Percentiles rank a stretch among this genome's conserved stretches.
phyloP scores from a whole-genome alignment of 2,888 invertebrate genomes.

The Cancer borealis region DNA sequence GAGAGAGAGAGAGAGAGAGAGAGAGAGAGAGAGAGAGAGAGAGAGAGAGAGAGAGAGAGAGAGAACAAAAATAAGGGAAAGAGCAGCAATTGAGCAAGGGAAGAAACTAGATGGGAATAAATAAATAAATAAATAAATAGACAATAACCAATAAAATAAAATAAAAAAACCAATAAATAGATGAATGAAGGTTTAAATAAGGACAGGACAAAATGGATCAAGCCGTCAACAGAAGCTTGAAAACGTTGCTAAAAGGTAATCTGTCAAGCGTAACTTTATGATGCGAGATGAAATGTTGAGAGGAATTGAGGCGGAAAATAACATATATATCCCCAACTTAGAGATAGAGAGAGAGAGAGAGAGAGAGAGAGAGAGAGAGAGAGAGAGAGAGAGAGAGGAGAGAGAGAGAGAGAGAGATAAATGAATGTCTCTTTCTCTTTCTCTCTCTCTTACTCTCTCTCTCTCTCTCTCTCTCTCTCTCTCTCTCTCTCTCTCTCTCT shows the following conservation, averaged over 20 bases:
- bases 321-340: not conserved
- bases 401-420: not conserved
- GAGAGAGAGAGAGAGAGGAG: not conserved
- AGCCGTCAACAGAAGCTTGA: not conserved
- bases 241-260: not conserved
- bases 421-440: too few species aligned
- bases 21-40: not conserved
- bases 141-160: not conserved
- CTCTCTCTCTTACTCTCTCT: too few species aligned
- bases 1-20: conserved; percentile 20
- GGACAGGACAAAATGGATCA: not conserved
- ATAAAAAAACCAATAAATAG: not conserved
- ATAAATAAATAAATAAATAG: not conserved
- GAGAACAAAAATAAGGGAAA: not conserved
- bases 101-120: not conserved
- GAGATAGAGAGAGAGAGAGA: not conserved
- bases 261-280: not conserved
- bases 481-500: too few species aligned
- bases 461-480: too few species aligned
- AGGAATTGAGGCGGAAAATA: not conserved
- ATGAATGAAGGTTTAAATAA: not conserved
- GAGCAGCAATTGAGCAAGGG: not conserved
- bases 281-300: not conserved
- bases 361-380: too few species aligned
- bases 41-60: not conserved